These are phyloP conservation scores for Mastomys natalensis DNA, from an alignment of 2,113 vertebrate species.

Conservation along the genomic window DNA sequence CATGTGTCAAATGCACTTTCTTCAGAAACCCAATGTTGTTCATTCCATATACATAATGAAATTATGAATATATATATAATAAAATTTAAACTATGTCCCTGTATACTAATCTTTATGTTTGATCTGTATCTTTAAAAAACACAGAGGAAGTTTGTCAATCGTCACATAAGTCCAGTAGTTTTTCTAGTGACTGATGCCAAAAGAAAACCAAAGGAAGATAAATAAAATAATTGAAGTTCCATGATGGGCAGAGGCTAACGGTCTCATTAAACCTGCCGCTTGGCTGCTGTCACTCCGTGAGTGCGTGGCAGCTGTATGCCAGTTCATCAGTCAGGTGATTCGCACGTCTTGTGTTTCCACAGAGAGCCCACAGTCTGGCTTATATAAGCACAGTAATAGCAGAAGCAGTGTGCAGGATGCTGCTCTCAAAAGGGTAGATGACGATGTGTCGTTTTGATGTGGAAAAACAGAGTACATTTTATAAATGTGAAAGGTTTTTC, in stretches of 20 bases:
- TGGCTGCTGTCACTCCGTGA: slow-evolving; percentile 14
- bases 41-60: neutral
- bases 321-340: neutral
- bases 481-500: slow-evolving; percentile 38
- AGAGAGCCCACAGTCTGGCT: slow-evolving; percentile 33
- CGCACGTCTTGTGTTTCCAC: slow-evolving; percentile 27
- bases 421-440: too few species aligned
- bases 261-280: slow-evolving; percentile 69
- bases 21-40: neutral
- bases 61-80: neutral
- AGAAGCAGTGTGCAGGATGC: neutral
- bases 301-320: slow-evolving; percentile 35
- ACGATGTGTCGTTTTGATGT: slow-evolving; percentile 9
- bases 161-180: slow-evolving; percentile 27
- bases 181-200: slow-evolving; percentile 71
- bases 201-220: slow-evolving; percentile 41
- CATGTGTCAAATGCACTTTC: neutral
- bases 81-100: neutral
- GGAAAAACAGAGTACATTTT: neutral
- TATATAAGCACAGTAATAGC: slow-evolving; percentile 64
- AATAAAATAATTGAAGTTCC: slow-evolving; percentile 49
- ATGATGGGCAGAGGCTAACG: slow-evolving; percentile 66
- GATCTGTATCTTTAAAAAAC: slow-evolving; percentile 57
- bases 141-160: slow-evolving; percentile 68
- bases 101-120: slow-evolving; percentile 44